Conservation (phyloP, 2,797 vertebrate species). For the Bovichtus variegatus region DNA sequence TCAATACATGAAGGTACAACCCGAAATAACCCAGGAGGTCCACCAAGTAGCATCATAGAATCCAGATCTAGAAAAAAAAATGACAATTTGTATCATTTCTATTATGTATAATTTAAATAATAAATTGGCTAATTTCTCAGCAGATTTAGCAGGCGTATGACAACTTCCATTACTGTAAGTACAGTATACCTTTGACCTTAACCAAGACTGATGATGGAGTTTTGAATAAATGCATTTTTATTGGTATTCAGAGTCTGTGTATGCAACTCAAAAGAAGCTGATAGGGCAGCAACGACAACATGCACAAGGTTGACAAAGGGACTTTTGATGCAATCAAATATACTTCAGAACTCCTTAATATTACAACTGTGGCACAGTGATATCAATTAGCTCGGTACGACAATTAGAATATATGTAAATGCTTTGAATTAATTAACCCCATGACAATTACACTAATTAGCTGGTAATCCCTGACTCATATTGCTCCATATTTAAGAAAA, state of each 20-base stretch:
- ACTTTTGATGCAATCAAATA: constrained; percentile 56
- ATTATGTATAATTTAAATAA: not conserved
- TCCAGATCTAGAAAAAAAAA: no score
- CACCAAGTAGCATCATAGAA: no score
- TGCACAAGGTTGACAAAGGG: constrained; percentile 20
- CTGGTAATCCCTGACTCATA: constrained; percentile 75
- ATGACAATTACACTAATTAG: constrained; percentile 77
- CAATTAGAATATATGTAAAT: constrained; percentile 82
- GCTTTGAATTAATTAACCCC: constrained; percentile 82
- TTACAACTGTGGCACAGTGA: constrained; percentile 39
- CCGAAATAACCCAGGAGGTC: no score
- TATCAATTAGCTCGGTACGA: constrained; percentile 72
- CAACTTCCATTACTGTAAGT: not conserved
- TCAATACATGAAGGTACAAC: no score
- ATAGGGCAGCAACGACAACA: constrained; percentile 36
- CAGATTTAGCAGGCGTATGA: not conserved
- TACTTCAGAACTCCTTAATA: constrained; percentile 46
- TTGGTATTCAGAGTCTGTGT: constrained; percentile 5
- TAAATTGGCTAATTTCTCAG: not conserved
- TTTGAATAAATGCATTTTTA: constrained; percentile 14
- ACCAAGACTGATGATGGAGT: not conserved
- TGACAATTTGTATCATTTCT: no score
- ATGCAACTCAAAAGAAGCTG: constrained; percentile 20
- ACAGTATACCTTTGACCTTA: not conserved
- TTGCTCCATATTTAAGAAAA: constrained; percentile 78